These are phyloP conservation scores for Hemistola chrysoprasaria DNA, from an alignment of 2,888 invertebrate genomes.

Conservation along the genomic window DNA sequence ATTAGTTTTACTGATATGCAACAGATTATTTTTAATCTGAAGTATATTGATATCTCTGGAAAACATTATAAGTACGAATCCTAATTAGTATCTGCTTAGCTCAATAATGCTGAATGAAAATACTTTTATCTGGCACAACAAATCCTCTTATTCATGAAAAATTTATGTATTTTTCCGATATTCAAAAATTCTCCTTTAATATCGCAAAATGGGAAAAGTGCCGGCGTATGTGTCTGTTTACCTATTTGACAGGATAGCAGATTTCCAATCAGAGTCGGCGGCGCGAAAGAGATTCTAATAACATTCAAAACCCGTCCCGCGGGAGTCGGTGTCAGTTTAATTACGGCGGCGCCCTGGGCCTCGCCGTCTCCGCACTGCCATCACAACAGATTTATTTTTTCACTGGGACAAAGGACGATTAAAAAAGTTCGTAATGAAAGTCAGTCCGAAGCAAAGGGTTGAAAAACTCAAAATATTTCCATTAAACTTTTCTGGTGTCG, in stretches of 20 bases:
- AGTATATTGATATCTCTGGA: too few relatives aligned
- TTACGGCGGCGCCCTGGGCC: slow-evolving; percentile 61
- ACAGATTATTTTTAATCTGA: too few relatives aligned
- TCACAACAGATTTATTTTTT: slow-evolving; percentile 75
- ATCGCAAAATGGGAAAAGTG: slow-evolving; percentile 21
- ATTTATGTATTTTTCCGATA: neutral
- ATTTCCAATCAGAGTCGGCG: slow-evolving; percentile 75
- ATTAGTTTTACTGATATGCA: slow-evolving; percentile 1
- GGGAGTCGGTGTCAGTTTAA: slow-evolving; percentile 77
- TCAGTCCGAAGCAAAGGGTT: slow-evolving; percentile 67
- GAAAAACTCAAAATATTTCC: slow-evolving; percentile 48
- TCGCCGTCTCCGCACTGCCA: slow-evolving; percentile 56
- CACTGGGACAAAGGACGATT: slow-evolving; percentile 76
- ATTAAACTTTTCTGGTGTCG: slow-evolving; percentile 29
- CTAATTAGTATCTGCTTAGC: too few relatives aligned
- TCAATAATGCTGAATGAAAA: too few relatives aligned
- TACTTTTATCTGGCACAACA: too few relatives aligned
- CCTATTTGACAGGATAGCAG: slow-evolving; percentile 53
- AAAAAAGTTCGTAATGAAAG: slow-evolving; percentile 80
- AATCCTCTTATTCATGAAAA: too few relatives aligned
- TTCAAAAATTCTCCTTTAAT: slow-evolving; percentile 3
- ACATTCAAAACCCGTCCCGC: slow-evolving; percentile 79
- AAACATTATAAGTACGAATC: too few relatives aligned
- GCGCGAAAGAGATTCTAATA: slow-evolving; percentile 79
- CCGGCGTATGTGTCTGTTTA: slow-evolving; percentile 37